Conservation (phyloP, 2,113 vertebrate genomes). For the Malurus elegans region DNA sequence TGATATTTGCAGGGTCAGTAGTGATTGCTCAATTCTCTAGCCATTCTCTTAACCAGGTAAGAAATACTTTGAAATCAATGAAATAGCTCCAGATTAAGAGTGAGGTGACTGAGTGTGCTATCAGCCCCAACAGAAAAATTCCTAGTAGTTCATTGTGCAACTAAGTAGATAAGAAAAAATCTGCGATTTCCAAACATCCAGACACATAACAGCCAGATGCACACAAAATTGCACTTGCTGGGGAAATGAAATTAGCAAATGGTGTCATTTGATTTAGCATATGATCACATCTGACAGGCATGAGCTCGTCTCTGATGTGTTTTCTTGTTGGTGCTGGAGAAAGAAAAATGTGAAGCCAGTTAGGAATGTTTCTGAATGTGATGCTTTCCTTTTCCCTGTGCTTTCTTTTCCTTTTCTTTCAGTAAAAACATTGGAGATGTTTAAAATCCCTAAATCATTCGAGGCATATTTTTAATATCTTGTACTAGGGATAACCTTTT, state of each 20-base stretch:
- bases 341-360: background rate
- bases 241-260: constrained; percentile 32
- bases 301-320: background rate
- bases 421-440: constrained; percentile 10
- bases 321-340: background rate
- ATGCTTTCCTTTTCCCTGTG: background rate
- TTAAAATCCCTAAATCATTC: constrained; percentile 54
- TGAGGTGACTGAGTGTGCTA: background rate
- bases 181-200: background rate
- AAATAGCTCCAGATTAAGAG: background rate
- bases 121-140: background rate
- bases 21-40: background rate
- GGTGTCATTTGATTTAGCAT: background rate
- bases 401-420: background rate
- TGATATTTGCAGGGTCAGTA: background rate
- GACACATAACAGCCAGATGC: background rate
- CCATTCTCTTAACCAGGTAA: background rate
- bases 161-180: background rate
- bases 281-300: constrained; percentile 21
- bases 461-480: constrained; percentile 68
- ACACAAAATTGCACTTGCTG: background rate
- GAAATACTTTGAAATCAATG: background rate
- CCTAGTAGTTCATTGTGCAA: background rate
- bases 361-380: background rate
- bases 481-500: constrained; percentile 62